These are phyloP conservation scores for Lasioglossum zephyrum DNA, from an alignment of 2,888 invertebrate genomes.

Conservation along the genomic window DNA sequence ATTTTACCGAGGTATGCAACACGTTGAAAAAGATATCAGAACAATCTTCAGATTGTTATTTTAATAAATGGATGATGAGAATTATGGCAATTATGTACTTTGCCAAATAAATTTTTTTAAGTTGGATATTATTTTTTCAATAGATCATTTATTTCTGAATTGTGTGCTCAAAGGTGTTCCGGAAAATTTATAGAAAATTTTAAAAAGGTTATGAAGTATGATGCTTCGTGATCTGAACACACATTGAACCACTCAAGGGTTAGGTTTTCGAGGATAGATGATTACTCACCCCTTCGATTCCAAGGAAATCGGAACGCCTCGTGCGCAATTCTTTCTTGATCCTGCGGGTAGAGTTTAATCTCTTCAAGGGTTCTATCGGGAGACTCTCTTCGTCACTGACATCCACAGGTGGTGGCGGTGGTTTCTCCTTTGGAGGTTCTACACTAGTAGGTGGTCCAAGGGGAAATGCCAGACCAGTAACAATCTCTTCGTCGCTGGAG, in stretches of 20 bases:
- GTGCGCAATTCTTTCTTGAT: slow-evolving; percentile 94
- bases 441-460: slow-evolving; percentile 87
- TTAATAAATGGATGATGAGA: neutral
- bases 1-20: too few relatives aligned
- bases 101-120: neutral
- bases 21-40: neutral
- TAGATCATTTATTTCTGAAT: neutral
- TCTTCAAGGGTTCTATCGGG: slow-evolving; percentile 87
- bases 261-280: neutral
- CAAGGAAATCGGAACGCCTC: slow-evolving; percentile 93
- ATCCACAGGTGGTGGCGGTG: slow-evolving; percentile 92
- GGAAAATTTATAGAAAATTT: neutral
- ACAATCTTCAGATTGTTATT: neutral
- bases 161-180: neutral
- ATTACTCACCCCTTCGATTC: slow-evolving; percentile 88
- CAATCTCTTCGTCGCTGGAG: slow-evolving; percentile 81
- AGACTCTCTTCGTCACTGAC: slow-evolving; percentile 84
- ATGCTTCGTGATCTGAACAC: neutral
- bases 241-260: neutral
- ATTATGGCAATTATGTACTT: neutral
- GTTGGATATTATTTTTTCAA: neutral
- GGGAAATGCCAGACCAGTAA: slow-evolving; percentile 84
- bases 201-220: neutral
- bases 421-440: slow-evolving; percentile 94
- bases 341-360: slow-evolving; percentile 92